Base-by-base conservation (phyloP, 2,888 invertebrate genomes). In the Mesopsocus fuscifrons region DNA sequence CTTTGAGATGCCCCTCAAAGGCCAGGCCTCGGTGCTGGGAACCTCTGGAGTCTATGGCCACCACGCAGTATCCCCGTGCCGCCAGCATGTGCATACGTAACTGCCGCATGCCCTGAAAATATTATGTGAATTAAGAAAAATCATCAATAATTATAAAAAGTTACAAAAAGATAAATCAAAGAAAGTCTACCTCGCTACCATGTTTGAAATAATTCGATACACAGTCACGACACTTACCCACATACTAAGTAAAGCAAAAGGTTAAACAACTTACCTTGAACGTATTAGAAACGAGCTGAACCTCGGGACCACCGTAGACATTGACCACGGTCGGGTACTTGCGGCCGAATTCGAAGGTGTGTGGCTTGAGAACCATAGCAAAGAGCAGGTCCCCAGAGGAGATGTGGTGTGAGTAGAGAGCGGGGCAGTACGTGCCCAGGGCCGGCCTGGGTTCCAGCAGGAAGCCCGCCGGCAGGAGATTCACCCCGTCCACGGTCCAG, bases 301-400 rank as follows among this genome's bases (percentile, higher is more conserved):
- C 92, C 60, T 95, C 94, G 0, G 98, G 98, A 0, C 98, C 98
- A 2, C 94, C 98, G 59, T 98, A 99, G 43, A 99, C 88, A 62
- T 92, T 91, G 41, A 97, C 70, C 46, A 98, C 80, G 13, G 92
- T 91, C 1, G 98, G 95, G 65, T 91, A 89, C 47, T 79, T 74
- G 11, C 63, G 60, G 5, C 71, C 72, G 1, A 66, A 64, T 47
- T 60, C 54, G 51, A 59, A 60, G 57, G 74, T 71, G 55, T 77
- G 75, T 2, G 85, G 87, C 54, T 84, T 81, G 65, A 91, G 92
- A 49, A 92, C 77, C 76, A 94, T 83, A 35, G 92, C 89, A 53
- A 82, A 78, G 44, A 85, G 63, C 13, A 71, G 67, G 52, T 78
- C 75, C 4, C 80, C 83, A 5, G 74, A 72, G 44, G 67, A 64